Conservation (phyloP, 1,140 invertebrate genomes). For the Micrasema minimum region DNA sequence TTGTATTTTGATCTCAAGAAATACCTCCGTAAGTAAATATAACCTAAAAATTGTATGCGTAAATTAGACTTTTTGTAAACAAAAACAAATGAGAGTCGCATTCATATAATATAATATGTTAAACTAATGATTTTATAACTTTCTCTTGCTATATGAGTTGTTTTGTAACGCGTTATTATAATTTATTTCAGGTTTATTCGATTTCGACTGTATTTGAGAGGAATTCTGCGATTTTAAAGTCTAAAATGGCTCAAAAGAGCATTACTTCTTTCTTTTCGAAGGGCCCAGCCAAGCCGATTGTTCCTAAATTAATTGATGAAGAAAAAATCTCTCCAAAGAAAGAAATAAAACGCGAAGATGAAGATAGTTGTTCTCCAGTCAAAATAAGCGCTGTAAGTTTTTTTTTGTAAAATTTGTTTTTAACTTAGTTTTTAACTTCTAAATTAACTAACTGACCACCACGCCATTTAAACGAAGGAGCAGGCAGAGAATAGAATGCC, state of each 20-base stretch:
- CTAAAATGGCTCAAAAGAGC: conserved; percentile 56
- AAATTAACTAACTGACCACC: too few relatives aligned
- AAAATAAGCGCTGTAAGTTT: conserved; percentile 51
- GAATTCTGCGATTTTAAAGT: conserved; percentile 12
- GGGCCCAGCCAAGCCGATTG: conserved; percentile 31
- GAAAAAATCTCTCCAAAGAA: conserved; percentile 40
- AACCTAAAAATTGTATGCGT: not conserved
- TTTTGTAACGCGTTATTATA: too few relatives aligned
- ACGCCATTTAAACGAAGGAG: too few relatives aligned
- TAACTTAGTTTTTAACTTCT: too few relatives aligned
- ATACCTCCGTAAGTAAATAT: too few relatives aligned
- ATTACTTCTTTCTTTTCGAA: conserved; percentile 56
- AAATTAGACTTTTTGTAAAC: too few relatives aligned
- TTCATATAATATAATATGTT: too few relatives aligned
- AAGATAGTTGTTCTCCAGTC: conserved; percentile 45
- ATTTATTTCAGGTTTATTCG: conserved; percentile 6
- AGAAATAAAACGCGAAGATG: conserved; percentile 43
- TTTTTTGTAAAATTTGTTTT: not conserved
- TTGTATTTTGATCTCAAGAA: too few relatives aligned
- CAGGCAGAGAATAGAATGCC: too few relatives aligned
- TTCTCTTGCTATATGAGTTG: too few relatives aligned
- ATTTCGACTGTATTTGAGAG: not conserved
- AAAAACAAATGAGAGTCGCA: too few relatives aligned
- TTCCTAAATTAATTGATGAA: conserved; percentile 36
- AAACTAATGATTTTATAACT: too few relatives aligned